A percentile compares a stretch with the other conserved stretches of the same genome.
Conservation (phyloP, 2,113 vertebrate genomes). For the Phylloscopus trochiloides region DNA sequence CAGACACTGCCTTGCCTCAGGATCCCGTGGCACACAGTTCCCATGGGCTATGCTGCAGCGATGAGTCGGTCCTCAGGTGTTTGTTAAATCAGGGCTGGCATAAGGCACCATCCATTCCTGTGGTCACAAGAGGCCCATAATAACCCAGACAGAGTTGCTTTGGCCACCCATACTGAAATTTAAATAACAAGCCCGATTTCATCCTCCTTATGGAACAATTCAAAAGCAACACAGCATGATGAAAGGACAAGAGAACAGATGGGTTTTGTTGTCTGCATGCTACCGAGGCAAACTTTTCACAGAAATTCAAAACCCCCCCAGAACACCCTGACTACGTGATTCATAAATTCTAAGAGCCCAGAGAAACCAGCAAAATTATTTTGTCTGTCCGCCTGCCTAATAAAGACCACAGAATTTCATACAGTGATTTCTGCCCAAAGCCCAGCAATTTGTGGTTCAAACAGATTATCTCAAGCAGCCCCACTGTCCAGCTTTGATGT, state of each 20-base stretch:
- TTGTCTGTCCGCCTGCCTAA: constrained; percentile 44
- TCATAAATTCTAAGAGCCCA: neutral
- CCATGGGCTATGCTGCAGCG: neutral
- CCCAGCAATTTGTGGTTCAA: constrained; percentile 46
- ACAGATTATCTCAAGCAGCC: neutral
- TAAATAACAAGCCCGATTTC: neutral
- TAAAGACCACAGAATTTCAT: constrained; percentile 39
- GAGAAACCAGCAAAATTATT: constrained; percentile 30
- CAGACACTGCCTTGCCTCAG: neutral
- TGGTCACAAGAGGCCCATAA: neutral
- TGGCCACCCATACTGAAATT: constrained; percentile 9
- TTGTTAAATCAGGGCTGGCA: neutral
- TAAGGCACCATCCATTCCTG: neutral
- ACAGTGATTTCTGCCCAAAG: constrained; percentile 23
- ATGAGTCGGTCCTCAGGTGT: neutral
- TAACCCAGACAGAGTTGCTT: neutral
- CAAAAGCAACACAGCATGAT: neutral
- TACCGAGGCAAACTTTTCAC: neutral
- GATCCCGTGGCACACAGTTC: neutral
- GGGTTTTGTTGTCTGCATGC: neutral
- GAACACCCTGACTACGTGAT: neutral
- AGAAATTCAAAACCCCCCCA: neutral
- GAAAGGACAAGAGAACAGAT: neutral
- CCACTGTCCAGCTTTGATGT: constrained; percentile 45
- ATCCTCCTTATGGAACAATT: neutral